These are phyloP conservation scores for Eristalis arbustorum DNA, from an alignment of 2,888 invertebrate genomes.

Conservation along the genomic window DNA sequence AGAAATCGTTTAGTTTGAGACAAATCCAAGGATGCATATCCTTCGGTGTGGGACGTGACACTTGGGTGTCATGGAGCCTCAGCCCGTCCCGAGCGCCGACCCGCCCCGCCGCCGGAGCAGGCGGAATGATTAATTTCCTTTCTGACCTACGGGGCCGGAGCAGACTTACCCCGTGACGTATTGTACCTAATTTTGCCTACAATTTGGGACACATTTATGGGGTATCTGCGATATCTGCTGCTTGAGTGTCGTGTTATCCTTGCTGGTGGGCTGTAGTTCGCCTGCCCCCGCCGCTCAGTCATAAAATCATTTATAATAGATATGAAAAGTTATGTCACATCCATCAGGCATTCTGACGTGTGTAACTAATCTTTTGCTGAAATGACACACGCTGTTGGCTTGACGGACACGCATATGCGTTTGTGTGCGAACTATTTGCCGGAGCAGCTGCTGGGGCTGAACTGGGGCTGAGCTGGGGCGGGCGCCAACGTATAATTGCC, in stretches of 20 bases:
- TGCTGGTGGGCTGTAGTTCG: constrained; percentile 13
- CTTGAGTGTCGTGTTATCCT: constrained; percentile 25
- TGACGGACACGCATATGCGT: constrained; percentile 17
- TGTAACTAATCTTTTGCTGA: constrained; percentile 56
- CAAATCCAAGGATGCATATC: constrained; percentile 10
- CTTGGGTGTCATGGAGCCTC: constrained; percentile 36
- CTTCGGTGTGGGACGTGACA: constrained; percentile 17
- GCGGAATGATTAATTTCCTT: constrained; percentile 58
- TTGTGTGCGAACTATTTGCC: not conserved
- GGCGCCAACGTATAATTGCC: constrained; percentile 20
- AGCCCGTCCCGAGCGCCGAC: too few relatives aligned
- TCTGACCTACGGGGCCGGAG: constrained; percentile 21
- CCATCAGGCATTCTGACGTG: constrained; percentile 59
- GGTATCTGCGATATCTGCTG: constrained; percentile 1
- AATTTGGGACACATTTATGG: constrained; percentile 44
- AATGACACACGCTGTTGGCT: constrained; percentile 48
- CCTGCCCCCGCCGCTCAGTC: not conserved
- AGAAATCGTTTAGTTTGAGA: constrained; percentile 20
- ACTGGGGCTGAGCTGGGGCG: not conserved
- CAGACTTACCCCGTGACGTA: constrained; percentile 29
- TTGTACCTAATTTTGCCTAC: constrained; percentile 46
- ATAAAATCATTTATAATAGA: constrained; percentile 59
- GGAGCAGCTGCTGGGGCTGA: not conserved
- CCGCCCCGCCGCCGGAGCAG: not conserved
- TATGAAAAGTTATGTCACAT: constrained; percentile 67